A percentile compares a stretch with the other conserved stretches of the same genome.
Conservation (phyloP, 2,797 vertebrate species). For the Spizella passerina region DNA sequence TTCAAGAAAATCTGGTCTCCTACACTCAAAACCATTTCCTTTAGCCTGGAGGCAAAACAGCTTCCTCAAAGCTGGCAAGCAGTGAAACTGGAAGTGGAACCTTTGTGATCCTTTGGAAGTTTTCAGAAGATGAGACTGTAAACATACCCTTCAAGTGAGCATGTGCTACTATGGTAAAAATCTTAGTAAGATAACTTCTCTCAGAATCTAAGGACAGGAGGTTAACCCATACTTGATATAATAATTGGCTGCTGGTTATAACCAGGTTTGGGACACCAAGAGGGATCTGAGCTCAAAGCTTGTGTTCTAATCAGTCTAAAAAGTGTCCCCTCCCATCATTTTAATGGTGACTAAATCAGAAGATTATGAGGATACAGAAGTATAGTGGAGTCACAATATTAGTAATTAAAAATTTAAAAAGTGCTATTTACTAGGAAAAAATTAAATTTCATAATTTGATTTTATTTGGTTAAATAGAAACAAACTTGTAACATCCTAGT, state of each 20-base stretch:
- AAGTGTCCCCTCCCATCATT: neutral
- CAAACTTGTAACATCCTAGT: neutral
- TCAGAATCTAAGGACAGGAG: neutral
- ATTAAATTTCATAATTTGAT: neutral
- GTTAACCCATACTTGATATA: neutral
- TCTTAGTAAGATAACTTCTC: neutral
- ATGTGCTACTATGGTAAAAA: neutral
- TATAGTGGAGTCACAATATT: neutral
- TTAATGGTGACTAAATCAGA: neutral
- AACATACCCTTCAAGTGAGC: neutral
- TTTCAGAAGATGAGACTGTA: neutral
- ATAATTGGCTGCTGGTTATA: neutral
- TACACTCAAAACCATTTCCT: neutral
- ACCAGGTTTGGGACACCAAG: rapidly evolving
- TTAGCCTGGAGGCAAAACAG: neutral
- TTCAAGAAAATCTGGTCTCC: neutral
- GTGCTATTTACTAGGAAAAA: neutral
- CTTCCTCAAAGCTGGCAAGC: neutral
- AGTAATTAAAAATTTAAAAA: neutral
- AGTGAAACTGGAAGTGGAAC: neutral
- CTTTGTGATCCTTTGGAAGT: neutral
- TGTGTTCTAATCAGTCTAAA: neutral
- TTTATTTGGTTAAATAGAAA: neutral
- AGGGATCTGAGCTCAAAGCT: neutral
- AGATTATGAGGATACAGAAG: neutral